Evolutionary conservation across 2,113 vertebrate species (phyloP), one percentile per base, ranked within the genome.

Genomic region (Asarcornis scutulata): DNA sequence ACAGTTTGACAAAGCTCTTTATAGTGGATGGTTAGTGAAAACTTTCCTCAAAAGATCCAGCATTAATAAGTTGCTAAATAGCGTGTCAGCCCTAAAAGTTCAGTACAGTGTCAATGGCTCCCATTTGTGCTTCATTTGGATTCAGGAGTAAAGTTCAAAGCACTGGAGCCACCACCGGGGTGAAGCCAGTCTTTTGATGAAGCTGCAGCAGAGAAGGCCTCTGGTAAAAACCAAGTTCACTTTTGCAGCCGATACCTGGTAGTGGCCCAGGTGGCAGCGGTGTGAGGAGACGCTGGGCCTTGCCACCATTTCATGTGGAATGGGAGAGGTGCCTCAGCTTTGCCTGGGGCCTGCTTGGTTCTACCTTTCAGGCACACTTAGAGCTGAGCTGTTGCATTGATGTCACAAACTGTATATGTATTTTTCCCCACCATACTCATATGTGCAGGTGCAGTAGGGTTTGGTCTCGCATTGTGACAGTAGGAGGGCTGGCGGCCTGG

Each of bases 61-160:
- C 84, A 83, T 90, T 68, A 77, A 86, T 75, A 77, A 94, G 40
- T 69, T 76, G 90, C 72, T 79, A 73, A 68, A 78, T 52, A 52
- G 38, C 23, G 10, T 77, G 81, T 82, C 75, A 84, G 73, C 89
- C 83, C 91, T 36, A 34, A 67, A 80, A 83, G 85, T 83, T 93
- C 89, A 42, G 69, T 44, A 58, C 32, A 58, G 83, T 89, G 96
- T 83, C 76, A 83, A 32, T 23, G 63, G 89, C 63, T 92, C 53
- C 92, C 40, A 1, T 15, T 48, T n/a, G 83, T 66, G 68, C 69
- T 56, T 82, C 58, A 0, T 59, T 75, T 29, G 78, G 72, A 59
- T 50, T 83, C 53, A 26, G 81, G 52, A 76, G 83, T 50, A 76
- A 40, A 73, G 56, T 15, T 68, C 89, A 73, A 94, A 91, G 89